Evolutionary conservation across 1,140 invertebrate species (phyloP), one percentile per base, ranked within the genome.

Genomic region (Steinernema khuongi): DNA sequence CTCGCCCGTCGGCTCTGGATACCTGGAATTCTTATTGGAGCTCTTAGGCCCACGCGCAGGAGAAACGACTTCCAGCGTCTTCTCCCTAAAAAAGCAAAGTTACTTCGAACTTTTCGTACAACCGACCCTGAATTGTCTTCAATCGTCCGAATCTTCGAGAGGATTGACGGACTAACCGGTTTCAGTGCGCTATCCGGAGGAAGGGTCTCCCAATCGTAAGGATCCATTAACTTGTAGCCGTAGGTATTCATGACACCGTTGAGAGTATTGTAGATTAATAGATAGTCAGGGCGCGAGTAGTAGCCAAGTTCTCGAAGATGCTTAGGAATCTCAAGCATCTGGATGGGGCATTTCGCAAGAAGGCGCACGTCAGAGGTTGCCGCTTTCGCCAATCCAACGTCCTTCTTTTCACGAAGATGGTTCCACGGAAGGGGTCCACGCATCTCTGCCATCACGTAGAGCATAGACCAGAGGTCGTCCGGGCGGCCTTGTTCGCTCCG

Each of bases 251-350:
- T 80, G 1, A 81, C 67, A 1, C 50, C 33, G 22, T 36, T 31
- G 18, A 80, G 43, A 1, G 44, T 28, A 28, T 76, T 50, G 76
- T 31, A 82, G 18, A 81, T 32, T 19, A 50, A 41, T 1, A 67
- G 31, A 66, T 81, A 81, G 44, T 81, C 68, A 4, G 79, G 79
- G 31, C 80, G 73, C 18, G 74, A 70, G 60, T 80, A 82, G 43
- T 83, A 82, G 30, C 74, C 68, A 1, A 83, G 73, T 19, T 30
- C 76, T 1, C 74, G 30, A 1, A 73, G 1, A 50, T 80, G 33
- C 4, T 79, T 41, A 1, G 60, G 22, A 19, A 74, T 32, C 32
- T 77, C 72, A 22, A 82, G 19, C 72, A 82, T 72, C 67, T 80
- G 69, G 2, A 74, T n/a, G 1, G 80, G 80, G 29, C 73, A 80